Evolutionary conservation across 2,113 vertebrate species (phyloP).

Genomic region (Poeciliopsis turrubarensis): DNA sequence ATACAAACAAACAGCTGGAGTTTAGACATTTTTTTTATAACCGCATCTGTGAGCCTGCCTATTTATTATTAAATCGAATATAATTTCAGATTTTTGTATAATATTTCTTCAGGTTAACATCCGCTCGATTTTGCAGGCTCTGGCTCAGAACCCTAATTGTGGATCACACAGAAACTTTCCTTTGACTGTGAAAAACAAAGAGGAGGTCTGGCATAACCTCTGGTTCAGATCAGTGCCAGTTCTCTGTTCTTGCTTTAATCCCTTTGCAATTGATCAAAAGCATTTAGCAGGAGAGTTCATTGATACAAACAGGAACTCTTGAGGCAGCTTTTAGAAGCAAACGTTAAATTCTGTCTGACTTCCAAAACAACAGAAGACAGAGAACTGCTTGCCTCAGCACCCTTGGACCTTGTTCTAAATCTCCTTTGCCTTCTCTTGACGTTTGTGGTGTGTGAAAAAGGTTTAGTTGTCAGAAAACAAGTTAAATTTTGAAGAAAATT

Average conservation of each 20-base stretch:
- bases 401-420: not conserved
- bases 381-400: constrained; percentile 6
- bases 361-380: constrained; percentile 20
- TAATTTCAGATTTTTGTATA: no score
- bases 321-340: constrained; percentile 6
- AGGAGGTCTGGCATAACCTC: no score
- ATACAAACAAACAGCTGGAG: no score
- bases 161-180: no score
- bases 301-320: constrained; percentile 20
- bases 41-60: no score
- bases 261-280: constrained; percentile 10
- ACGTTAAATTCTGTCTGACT: constrained; percentile 41
- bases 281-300: constrained; percentile 13
- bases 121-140: no score
- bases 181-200: no score
- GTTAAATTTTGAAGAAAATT: constrained; percentile 12
- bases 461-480: constrained; percentile 28
- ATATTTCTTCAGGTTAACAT: no score
- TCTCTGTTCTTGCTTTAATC: not conserved
- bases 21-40: no score
- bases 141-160: no score
- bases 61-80: no score
- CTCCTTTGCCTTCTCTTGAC: constrained; percentile 20
- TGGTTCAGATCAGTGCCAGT: no score
- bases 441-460: constrained; percentile 21